A percentile compares a stretch with the other conserved stretches of the same genome.
Evolutionary conservation across 2,113 vertebrate genomes (phyloP).

Genomic region (Nanorana parkeri): DNA sequence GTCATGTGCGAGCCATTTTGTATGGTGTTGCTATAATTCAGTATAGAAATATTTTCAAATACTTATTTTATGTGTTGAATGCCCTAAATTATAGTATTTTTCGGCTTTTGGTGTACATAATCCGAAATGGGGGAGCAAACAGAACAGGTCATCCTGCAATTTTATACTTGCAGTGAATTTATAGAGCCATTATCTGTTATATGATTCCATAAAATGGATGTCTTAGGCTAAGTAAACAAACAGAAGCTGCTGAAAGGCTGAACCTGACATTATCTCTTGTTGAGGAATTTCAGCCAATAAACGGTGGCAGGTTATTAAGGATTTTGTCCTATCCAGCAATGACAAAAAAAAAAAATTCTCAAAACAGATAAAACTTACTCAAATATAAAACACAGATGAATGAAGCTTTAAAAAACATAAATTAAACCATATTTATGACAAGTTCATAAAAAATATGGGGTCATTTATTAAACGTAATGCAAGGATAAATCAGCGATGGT

Average conservation of each 20-base stretch:
- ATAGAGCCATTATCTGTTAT: not conserved
- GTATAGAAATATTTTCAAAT: not conserved
- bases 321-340: not conserved
- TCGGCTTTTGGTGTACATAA: not conserved
- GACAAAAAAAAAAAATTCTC: too few relatives aligned
- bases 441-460: too few relatives aligned
- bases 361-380: too few relatives aligned
- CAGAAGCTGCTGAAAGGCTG: not conserved
- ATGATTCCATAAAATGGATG: constrained; percentile 22
- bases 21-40: too few relatives aligned
- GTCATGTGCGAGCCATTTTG: too few relatives aligned
- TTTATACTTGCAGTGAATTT: not conserved
- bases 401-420: too few relatives aligned
- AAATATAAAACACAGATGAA: too few relatives aligned
- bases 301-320: not conserved
- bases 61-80: not conserved
- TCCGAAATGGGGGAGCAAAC: too few relatives aligned
- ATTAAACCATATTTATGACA: too few relatives aligned
- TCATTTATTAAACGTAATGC: too few relatives aligned
- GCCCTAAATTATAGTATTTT: not conserved
- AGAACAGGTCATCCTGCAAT: not conserved
- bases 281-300: constrained; percentile 21
- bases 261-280: constrained; percentile 2
- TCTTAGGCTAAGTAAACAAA: constrained; percentile 16
- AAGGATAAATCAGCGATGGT: too few relatives aligned